Percentiles rank a stretch among this genome's conserved stretches.
phyloP scores from a whole-genome alignment of 2,888 invertebrate genomes.

The Siphlonurus alternatus region DNA sequence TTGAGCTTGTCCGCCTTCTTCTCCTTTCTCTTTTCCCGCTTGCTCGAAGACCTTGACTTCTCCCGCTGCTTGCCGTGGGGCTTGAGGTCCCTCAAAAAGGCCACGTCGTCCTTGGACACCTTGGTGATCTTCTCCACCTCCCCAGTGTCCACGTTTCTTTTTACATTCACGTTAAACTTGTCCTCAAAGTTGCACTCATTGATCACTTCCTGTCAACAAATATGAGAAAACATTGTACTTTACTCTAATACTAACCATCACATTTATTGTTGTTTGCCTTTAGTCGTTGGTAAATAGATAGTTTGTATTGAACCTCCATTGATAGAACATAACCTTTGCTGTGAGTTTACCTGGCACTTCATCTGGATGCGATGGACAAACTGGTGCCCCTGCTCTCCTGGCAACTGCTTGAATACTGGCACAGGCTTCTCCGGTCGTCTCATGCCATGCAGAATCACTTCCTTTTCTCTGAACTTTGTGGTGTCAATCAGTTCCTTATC shows the following conservation, averaged over 20 bases:
- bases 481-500: constrained; percentile 21
- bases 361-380: constrained; percentile 48
- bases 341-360: constrained; percentile 39
- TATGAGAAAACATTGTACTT: neutral
- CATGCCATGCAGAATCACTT: constrained; percentile 19
- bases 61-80: constrained; percentile 23
- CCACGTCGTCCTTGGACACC: constrained; percentile 34
- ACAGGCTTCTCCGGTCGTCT: constrained; percentile 29
- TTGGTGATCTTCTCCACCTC: constrained; percentile 30
- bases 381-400: constrained; percentile 41
- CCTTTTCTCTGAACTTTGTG: constrained; percentile 14
- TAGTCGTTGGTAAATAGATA: no score
- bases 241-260: neutral
- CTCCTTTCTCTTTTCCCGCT: constrained; percentile 3
- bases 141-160: constrained; percentile 35
- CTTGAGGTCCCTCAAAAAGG: constrained; percentile 29
- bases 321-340: no score
- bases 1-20: constrained; percentile 18
- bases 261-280: no score
- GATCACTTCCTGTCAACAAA: constrained; percentile 25
- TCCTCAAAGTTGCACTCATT: constrained; percentile 41
- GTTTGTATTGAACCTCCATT: no score
- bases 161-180: constrained; percentile 40
- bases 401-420: constrained; percentile 36
- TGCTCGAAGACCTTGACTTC: constrained; percentile 25